These are phyloP conservation scores for Chloroceryle inda DNA, from an alignment of 2,797 vertebrate species.

Conservation along the genomic window DNA sequence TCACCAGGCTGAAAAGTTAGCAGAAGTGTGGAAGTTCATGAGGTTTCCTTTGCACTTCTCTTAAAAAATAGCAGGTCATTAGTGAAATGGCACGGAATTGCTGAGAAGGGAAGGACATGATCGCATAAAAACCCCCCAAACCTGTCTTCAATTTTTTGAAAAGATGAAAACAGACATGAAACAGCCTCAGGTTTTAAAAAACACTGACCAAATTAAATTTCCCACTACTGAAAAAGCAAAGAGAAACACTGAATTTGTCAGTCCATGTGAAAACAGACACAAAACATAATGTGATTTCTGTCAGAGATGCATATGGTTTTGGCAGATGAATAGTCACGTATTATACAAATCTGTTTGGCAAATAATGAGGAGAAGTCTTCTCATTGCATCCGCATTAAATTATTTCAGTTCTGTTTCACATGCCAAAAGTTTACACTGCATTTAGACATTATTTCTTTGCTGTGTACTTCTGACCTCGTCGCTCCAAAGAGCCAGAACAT, in stretches of 20 bases:
- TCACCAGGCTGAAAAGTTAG: not conserved
- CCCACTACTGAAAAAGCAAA: not conserved
- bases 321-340: not conserved
- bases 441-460: not conserved
- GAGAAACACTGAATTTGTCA: not conserved
- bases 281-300: not conserved
- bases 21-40: not conserved
- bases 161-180: not conserved
- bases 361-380: not conserved
- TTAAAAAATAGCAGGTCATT: not conserved
- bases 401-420: constrained; percentile 12
- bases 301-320: not conserved
- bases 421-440: constrained; percentile 32
- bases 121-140: not conserved
- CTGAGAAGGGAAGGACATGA: not conserved
- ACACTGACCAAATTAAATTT: not conserved
- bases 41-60: not conserved
- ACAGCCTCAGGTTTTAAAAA: not conserved
- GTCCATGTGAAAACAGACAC: not conserved
- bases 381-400: not conserved
- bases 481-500: not conserved
- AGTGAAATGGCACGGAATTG: not conserved
- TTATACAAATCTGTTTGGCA: constrained; percentile 38
- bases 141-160: not conserved
- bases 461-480: constrained; percentile 20